A percentile compares a stretch with the other conserved stretches of the same genome.
phyloP scores from a whole-genome alignment of 2,113 vertebrate species.

The Cephalopholis sonnerati region DNA sequence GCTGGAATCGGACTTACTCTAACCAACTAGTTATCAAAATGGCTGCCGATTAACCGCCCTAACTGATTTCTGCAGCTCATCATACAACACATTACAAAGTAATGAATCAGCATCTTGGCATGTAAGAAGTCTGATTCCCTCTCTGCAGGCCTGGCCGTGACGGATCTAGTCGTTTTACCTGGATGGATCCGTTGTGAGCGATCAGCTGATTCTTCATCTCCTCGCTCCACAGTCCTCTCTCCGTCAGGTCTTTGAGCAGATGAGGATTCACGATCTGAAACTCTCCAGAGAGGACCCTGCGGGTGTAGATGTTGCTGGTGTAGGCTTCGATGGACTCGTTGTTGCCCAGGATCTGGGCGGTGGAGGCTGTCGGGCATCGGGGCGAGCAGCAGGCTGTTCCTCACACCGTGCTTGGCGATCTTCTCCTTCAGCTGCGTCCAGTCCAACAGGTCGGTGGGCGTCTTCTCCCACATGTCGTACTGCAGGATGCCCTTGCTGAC shows the following conservation, averaged over 20 bases:
- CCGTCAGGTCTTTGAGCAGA: conserved; percentile 95
- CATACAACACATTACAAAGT: too few species aligned
- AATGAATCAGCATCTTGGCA: background rate
- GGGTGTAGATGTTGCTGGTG: conserved; percentile 99
- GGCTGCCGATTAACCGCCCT: too few species aligned
- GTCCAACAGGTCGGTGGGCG: conserved; percentile 92
- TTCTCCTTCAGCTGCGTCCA: conserved; percentile 94
- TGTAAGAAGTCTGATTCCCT: background rate
- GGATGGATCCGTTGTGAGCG: conserved; percentile 93
- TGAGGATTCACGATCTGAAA: conserved; percentile 99
- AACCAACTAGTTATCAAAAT: too few species aligned
- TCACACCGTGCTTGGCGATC: conserved; percentile 92
- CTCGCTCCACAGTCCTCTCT: conserved; percentile 93
- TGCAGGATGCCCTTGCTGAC: conserved; percentile 97
- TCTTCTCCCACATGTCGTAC: conserved; percentile 97
- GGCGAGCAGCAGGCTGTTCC: conserved; percentile 96
- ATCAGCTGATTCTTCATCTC: conserved; percentile 99
- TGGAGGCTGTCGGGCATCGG: conserved; percentile 99
- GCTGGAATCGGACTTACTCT: too few species aligned
- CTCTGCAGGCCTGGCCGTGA: background rate
- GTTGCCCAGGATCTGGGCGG: conserved; percentile 98
- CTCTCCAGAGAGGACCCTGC: conserved; percentile 96
- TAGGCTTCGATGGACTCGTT: conserved; percentile 98
- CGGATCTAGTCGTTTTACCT: conserved; percentile 81
- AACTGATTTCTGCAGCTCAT: too few species aligned